These are phyloP conservation scores for Tachycineta bicolor DNA, from an alignment of 2,113 vertebrate species.

Conservation along the genomic window DNA sequence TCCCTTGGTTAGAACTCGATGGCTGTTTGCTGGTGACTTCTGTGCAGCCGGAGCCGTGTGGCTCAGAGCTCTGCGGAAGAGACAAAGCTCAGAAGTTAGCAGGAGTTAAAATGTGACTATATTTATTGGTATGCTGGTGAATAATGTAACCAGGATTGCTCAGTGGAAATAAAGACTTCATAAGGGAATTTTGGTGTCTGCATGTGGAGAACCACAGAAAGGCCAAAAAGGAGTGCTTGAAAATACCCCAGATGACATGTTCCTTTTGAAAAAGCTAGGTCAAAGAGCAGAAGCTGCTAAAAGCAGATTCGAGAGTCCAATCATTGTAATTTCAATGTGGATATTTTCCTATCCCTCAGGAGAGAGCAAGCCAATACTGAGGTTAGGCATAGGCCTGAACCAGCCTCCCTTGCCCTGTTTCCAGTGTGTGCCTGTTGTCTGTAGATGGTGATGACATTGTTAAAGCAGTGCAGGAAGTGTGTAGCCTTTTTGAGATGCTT, in stretches of 20 bases:
- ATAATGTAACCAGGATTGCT: slow-evolving; percentile 19
- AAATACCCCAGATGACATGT: not conserved
- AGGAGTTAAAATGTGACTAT: slow-evolving; percentile 33
- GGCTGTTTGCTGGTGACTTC: not conserved
- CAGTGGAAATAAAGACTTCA: slow-evolving; percentile 51
- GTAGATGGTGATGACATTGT: not conserved
- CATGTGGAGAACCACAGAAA: slow-evolving; percentile 52
- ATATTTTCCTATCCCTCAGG: not conserved
- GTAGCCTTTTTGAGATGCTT: not conserved
- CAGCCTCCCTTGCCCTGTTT: not conserved
- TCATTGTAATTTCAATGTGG: not conserved
- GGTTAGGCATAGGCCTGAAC: not conserved
- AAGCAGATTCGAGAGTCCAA: not conserved
- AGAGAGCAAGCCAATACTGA: not conserved
- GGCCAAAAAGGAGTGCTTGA: not conserved
- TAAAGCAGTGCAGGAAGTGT: not conserved
- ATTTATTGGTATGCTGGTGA: slow-evolving; percentile 45
- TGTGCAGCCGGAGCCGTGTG: not conserved
- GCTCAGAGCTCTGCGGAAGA: not conserved
- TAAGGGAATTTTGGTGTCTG: slow-evolving; percentile 1
- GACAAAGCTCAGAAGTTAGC: not conserved
- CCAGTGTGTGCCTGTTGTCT: not conserved
- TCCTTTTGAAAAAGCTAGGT: not conserved
- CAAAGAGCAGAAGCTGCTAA: not conserved
- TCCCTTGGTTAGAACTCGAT: not conserved